Evolutionary conservation across 2,797 vertebrate species (phyloP), one percentile per base, ranked within the genome.

Genomic region (Rhabdophis nuchalis): DNA sequence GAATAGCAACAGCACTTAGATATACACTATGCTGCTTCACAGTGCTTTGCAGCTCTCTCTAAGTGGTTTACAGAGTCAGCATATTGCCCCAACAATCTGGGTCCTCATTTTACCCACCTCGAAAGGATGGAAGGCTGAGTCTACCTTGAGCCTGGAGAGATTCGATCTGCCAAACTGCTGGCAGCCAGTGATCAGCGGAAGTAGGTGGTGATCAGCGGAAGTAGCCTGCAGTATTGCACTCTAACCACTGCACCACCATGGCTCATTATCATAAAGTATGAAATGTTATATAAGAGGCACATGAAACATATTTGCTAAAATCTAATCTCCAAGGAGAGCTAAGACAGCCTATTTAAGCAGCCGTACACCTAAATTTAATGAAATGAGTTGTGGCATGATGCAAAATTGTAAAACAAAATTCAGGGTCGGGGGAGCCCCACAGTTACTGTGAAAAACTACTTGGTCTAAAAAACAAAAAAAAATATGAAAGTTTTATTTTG

Each of bases 231-330:
- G 2, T 46, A 46, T 5, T 46, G 46, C 46, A 46, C 46, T 46
- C 46, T 46, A 46, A 46, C 46, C 46, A 46, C 46, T 46, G 46
- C 46, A 46, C 46, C 5, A 46, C 5, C 46, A 46, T 5, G 5
- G 5, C 46, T 46, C 46, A 46, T 46, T 46, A 46, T 46, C 46
- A 46, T 46, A 94, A 96, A 95, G 93, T 5, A 53, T 94, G 91
- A 95, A 95, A 94, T 68, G 68, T 29, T 91, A 29, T 91, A 29
- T 86, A 92, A 94, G 89, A 95, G 77, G 60, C 36, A 72, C 9
- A 41, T 93, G 91, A 96, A 97, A 95, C 82, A 11, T 93, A 94
- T 96, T 96, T 95, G 95, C 92, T 97, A 96, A 97, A 97, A 94
- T 4, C 20, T 85, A 50, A 91, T 96, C 97, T 97, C 95, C 88